Conservation (phyloP, 2,888 invertebrate genomes). For the Lepidocyrtoides sp. region DNA sequence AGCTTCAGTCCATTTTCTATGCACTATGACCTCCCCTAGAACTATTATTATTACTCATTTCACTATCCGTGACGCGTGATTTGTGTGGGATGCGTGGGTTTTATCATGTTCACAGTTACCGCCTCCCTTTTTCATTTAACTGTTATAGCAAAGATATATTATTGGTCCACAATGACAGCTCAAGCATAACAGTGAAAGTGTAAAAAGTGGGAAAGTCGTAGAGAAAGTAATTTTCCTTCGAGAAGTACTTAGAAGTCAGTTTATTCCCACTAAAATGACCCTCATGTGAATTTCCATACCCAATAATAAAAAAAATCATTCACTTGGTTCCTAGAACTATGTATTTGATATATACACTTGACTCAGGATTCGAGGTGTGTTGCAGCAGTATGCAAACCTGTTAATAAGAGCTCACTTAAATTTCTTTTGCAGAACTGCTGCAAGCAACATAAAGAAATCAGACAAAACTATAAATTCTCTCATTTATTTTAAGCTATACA, state of each 20-base stretch:
- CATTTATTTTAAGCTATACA: conserved; percentile 17
- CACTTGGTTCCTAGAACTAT: background rate
- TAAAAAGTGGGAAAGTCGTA: conserved; percentile 31
- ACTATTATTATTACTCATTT: conserved; percentile 2
- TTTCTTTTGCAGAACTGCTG: background rate
- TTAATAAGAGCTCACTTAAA: background rate
- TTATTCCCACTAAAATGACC: conserved; percentile 3
- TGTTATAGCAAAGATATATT: background rate
- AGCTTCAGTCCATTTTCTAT: background rate
- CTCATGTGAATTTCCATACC: conserved; percentile 32
- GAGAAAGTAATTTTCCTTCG: conserved; percentile 14
- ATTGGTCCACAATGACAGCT: background rate
- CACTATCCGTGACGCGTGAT: background rate
- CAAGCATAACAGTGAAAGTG: background rate
- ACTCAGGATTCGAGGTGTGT: background rate
- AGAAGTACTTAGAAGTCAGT: conserved; percentile 28
- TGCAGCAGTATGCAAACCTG: no score
- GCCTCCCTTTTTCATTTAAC: background rate
- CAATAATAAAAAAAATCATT: conserved; percentile 37
- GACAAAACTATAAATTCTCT: background rate
- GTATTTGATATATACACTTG: background rate
- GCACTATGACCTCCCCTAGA: background rate
- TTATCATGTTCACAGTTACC: background rate
- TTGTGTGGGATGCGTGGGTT: background rate
- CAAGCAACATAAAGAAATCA: background rate